A percentile compares a stretch with the other conserved stretches of the same genome.
phyloP scores from a whole-genome alignment of 1,140 invertebrate genomes.

The Mizuhopecten yessoensis region DNA sequence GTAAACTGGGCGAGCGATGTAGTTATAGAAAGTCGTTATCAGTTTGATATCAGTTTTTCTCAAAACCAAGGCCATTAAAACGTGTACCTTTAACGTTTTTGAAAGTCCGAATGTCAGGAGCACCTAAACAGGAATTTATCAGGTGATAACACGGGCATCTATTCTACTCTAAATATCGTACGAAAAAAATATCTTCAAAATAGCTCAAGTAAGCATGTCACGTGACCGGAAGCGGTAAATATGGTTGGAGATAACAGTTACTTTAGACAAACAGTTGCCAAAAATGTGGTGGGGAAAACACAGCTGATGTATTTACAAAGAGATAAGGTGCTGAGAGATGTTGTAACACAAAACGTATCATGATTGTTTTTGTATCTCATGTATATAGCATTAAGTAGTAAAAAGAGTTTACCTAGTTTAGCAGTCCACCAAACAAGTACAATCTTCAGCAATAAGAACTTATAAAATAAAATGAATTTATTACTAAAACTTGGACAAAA shows the following conservation, averaged over 20 bases:
- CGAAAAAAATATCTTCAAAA: no score
- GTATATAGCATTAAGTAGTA: not conserved
- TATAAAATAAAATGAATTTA: not conserved
- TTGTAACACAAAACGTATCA: constrained; percentile 3
- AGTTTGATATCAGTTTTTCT: no score
- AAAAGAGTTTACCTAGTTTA: not conserved
- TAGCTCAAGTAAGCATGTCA: not conserved
- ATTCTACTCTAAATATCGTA: no score
- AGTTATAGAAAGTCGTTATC: no score
- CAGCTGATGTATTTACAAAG: not conserved
- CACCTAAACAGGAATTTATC: no score
- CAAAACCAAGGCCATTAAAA: no score
- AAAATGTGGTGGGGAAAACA: not conserved
- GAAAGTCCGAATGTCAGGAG: no score
- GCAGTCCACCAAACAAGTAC: not conserved
- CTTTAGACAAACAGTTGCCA: not conserved
- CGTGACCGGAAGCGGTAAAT: not conserved
- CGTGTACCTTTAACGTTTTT: no score
- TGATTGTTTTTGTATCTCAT: not conserved
- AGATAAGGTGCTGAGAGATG: constrained; percentile 14
- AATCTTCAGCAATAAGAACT: not conserved
- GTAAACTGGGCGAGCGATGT: no score
- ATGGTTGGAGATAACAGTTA: not conserved
- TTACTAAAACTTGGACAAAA: not conserved
- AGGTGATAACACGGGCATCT: no score